These are phyloP conservation scores for Ameiurus melas DNA, from an alignment of 2,113 vertebrate species.

Conservation along the genomic window DNA sequence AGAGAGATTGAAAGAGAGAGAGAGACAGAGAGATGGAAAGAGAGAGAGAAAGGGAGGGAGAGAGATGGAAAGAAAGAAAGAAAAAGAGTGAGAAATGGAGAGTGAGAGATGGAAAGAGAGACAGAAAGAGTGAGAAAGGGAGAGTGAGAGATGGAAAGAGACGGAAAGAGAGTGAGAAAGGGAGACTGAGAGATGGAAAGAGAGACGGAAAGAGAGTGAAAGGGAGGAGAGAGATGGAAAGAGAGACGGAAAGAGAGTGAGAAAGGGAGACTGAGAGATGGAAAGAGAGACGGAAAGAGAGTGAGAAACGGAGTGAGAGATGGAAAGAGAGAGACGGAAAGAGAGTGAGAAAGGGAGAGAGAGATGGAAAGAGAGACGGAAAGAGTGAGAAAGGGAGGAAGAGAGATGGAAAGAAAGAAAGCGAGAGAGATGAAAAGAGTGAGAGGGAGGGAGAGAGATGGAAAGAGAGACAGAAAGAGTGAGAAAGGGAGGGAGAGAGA, in stretches of 20 bases:
- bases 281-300: not conserved
- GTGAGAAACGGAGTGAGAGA: not conserved
- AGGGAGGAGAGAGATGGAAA: not conserved
- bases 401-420: not conserved
- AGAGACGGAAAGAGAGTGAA: no score
- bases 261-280: not conserved
- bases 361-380: not conserved
- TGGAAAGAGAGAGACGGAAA: not conserved
- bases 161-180: no score
- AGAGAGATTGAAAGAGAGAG: not conserved
- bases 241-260: not conserved
- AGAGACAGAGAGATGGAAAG: not conserved
- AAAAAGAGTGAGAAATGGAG: no score
- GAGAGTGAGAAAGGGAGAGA: not conserved
- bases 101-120: not conserved
- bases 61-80: no score
- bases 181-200: not conserved
- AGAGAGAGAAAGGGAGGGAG: constrained; percentile 24
- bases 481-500: not conserved
- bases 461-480: no score
- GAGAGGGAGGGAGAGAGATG: not conserved
- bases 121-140: not conserved
- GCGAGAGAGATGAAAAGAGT: not conserved
- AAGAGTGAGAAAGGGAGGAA: not conserved
- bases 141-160: not conserved